phyloP scores from a whole-genome alignment of 2,888 invertebrate genomes.

The Caenorhabditis sp. region DNA sequence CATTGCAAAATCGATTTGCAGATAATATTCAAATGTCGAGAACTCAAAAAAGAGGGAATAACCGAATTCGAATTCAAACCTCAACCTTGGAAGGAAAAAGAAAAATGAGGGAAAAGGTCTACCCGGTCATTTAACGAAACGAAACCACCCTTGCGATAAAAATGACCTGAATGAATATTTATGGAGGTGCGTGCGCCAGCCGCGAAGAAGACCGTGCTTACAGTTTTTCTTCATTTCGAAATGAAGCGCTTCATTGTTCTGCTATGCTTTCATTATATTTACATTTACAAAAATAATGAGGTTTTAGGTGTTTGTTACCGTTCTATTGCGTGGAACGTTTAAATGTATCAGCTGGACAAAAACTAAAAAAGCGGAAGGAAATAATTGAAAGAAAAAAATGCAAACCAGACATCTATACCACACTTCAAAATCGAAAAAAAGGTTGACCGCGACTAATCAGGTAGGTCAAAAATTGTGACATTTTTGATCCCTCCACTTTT shows the following conservation, averaged over 20 bases:
- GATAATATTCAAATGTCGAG: too few relatives aligned
- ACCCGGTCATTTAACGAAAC: slow-evolving; percentile 18
- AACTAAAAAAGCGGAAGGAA: not conserved
- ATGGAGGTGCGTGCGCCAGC: slow-evolving; percentile 13
- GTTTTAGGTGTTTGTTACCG: not conserved
- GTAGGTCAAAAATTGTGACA: not conserved
- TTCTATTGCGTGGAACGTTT: not conserved
- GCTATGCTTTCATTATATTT: not conserved
- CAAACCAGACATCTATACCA: slow-evolving; percentile 2
- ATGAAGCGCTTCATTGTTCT: not conserved
- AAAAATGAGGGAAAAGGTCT: not conserved
- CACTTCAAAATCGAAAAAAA: not conserved
- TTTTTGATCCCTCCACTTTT: not conserved
- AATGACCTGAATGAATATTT: slow-evolving; percentile 22
- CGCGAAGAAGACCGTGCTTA: not conserved
- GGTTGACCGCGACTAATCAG: too few relatives aligned
- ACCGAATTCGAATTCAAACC: not conserved
- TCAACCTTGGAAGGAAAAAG: not conserved
- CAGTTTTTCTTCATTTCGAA: slow-evolving; percentile 18
- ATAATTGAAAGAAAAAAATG: not conserved
- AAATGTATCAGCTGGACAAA: too few relatives aligned
- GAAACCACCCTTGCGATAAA: slow-evolving; percentile 38
- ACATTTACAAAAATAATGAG: not conserved
- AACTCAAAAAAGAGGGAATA: too few relatives aligned
- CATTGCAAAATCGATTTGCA: too few relatives aligned